Evolutionary conservation across 2,888 invertebrate genomes (phyloP).

Genomic region (Oscheius onirici): DNA sequence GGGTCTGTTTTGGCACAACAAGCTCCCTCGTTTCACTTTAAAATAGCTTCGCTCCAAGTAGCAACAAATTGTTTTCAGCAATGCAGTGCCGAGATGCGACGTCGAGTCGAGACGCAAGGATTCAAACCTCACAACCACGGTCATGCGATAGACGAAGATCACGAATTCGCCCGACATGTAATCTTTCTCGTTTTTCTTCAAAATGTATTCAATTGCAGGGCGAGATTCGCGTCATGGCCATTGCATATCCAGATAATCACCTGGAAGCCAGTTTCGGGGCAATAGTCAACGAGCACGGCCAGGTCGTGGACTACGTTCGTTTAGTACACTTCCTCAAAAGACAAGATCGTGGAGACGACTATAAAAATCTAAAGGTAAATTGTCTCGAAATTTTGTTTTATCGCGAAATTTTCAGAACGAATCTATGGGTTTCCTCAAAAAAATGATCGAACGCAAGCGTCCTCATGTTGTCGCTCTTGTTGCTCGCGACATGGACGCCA

Average conservation of each 20-base stretch:
- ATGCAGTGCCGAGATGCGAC: not conserved
- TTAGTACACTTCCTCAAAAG: constrained; percentile 84
- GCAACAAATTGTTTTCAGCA: constrained; percentile 24
- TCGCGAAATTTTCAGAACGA: constrained; percentile 42
- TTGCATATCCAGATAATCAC: constrained; percentile 78
- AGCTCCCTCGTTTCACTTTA: no score
- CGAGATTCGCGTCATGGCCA: constrained; percentile 84
- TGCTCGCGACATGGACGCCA: constrained; percentile 79
- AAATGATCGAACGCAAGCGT: constrained; percentile 86
- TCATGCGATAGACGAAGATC: constrained; percentile 61
- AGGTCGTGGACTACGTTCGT: constrained; percentile 88
- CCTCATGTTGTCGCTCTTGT: constrained; percentile 92
- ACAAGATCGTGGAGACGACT: not conserved
- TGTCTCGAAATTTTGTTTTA: not conserved
- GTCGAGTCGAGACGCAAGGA: constrained; percentile 30
- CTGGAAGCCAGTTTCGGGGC: constrained; percentile 77
- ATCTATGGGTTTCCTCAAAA: constrained; percentile 59
- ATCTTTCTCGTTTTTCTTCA: not conserved
- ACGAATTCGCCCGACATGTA: constrained; percentile 77
- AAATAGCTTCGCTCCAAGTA: no score
- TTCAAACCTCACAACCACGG: constrained; percentile 41
- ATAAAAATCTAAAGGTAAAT: constrained; percentile 19
- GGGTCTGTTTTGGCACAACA: not conserved
- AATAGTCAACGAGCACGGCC: constrained; percentile 87
- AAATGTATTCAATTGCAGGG: constrained; percentile 20